Conservation (phyloP, 2,113 vertebrate species). For the Donacobius atricapilla region DNA sequence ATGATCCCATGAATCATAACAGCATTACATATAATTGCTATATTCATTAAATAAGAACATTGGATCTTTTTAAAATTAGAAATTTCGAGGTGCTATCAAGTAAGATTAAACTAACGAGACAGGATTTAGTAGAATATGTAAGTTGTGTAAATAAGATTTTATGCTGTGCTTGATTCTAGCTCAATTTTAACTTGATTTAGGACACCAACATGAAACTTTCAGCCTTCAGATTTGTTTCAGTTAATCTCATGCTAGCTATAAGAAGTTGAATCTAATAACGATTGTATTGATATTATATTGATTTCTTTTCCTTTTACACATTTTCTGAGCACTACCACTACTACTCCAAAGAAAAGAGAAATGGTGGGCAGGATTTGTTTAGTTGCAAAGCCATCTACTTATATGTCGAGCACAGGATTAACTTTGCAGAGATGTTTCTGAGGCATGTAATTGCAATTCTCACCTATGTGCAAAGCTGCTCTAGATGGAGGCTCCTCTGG, state of each 20-base stretch:
- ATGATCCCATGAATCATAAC: slow-evolving; percentile 13
- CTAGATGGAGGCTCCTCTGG: not conserved
- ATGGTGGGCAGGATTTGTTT: not conserved
- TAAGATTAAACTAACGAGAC: slow-evolving; percentile 38
- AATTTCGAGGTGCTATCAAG: slow-evolving; percentile 32
- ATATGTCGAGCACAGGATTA: not conserved
- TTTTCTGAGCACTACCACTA: not conserved
- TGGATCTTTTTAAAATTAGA: not conserved
- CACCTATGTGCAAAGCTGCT: not conserved
- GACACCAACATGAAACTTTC: slow-evolving; percentile 24
- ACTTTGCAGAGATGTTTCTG: not conserved
- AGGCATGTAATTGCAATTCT: not conserved
- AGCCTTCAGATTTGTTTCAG: slow-evolving; percentile 19
- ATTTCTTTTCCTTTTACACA: not conserved
- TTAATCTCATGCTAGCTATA: slow-evolving; percentile 53
- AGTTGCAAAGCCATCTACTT: not conserved
- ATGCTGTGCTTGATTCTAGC: not conserved
- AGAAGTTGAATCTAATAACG: not conserved
- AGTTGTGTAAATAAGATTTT: slow-evolving; percentile 49
- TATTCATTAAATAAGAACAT: slow-evolving; percentile 33
- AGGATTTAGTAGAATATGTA: slow-evolving; percentile 20
- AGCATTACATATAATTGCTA: slow-evolving; percentile 14
- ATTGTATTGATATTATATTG: not conserved
- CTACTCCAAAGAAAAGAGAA: not conserved
- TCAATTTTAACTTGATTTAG: slow-evolving; percentile 55